Evolutionary conservation across 2,113 vertebrate genomes (phyloP).

Genomic region (Bettongia penicillata): DNA sequence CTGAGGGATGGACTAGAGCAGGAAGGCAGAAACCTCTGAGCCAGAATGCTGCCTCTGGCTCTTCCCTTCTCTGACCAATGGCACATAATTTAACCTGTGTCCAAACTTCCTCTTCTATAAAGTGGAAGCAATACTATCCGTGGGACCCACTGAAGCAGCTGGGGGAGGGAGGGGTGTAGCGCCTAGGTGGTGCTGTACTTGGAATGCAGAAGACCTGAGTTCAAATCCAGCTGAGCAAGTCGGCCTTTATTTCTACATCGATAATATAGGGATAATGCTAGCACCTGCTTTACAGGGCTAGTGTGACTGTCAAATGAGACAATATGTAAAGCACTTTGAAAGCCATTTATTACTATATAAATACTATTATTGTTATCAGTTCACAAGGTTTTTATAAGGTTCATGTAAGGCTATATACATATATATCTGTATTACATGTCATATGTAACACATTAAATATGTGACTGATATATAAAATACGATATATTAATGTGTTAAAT

Average conservation of each 20-base stretch:
- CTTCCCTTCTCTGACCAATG: too few relatives aligned
- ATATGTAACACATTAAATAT: background rate
- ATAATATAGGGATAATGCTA: background rate
- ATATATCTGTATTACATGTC: background rate
- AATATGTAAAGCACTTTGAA: background rate
- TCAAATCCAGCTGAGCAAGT: too few relatives aligned
- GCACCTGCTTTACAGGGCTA: background rate
- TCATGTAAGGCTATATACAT: background rate
- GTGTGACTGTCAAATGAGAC: background rate
- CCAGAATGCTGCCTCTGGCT: too few relatives aligned
- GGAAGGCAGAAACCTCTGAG: too few relatives aligned
- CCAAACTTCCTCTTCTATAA: too few relatives aligned
- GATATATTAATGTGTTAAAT: background rate
- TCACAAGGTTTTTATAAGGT: background rate
- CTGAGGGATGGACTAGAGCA: background rate
- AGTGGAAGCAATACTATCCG: too few relatives aligned
- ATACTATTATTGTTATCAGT: background rate
- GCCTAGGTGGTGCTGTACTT: too few relatives aligned
- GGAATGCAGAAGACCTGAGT: too few relatives aligned
- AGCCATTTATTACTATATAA: background rate
- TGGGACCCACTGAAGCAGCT: too few relatives aligned
- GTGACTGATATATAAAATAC: background rate
- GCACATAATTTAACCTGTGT: too few relatives aligned
- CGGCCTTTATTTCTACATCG: too few relatives aligned
- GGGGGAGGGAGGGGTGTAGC: too few relatives aligned